phyloP scores from a whole-genome alignment of 2,797 vertebrate species.

The Coluber constrictor region DNA sequence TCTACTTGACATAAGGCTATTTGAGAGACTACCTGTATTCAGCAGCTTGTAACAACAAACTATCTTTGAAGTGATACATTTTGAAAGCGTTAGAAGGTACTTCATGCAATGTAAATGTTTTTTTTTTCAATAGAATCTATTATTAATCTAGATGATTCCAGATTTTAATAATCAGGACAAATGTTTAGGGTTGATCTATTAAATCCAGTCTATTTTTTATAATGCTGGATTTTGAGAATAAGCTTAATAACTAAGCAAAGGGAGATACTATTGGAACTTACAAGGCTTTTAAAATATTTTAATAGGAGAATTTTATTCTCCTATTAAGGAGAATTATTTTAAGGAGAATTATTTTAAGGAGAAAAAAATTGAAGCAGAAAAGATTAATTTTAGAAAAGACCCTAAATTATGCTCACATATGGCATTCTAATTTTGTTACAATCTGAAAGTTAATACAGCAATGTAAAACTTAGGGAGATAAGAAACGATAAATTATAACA shows the following conservation, averaged over 20 bases:
- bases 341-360: no score
- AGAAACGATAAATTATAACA: not conserved
- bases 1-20: not conserved
- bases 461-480: not conserved
- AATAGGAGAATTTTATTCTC: no score
- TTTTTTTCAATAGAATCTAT: not conserved
- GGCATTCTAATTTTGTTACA: not conserved
- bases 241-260: not conserved
- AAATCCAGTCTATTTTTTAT: not conserved
- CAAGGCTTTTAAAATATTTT: not conserved
- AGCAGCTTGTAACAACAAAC: not conserved
- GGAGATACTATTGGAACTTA: not conserved
- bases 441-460: not conserved
- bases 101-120: not conserved
- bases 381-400: not conserved
- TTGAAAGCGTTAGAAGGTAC: not conserved
- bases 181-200: not conserved
- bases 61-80: not conserved
- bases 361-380: not conserved
- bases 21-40: not conserved
- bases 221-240: not conserved
- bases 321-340: no score
- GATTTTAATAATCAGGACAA: not conserved
- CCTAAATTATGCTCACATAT: not conserved
- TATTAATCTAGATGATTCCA: not conserved